Percentiles rank a stretch among this genome's conserved stretches.
These are phyloP conservation scores for Channa striata DNA, from an alignment of 2,797 vertebrate genomes.

Conservation along the genomic window DNA sequence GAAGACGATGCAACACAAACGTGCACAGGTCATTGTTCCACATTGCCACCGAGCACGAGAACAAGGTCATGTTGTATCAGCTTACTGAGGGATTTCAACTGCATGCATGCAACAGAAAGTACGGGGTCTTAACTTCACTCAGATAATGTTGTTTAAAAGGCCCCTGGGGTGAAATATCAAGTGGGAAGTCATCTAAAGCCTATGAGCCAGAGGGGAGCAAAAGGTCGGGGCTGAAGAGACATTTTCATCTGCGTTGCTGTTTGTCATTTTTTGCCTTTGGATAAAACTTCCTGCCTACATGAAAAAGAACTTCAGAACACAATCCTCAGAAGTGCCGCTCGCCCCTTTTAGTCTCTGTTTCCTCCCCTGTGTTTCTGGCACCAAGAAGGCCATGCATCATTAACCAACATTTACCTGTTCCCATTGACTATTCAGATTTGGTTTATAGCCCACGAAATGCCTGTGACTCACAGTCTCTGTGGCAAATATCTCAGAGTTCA, in stretches of 20 bases:
- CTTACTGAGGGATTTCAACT: slow-evolving; percentile 40
- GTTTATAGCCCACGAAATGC: slow-evolving; percentile 20
- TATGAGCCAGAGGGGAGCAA: not conserved
- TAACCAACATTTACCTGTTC: slow-evolving; percentile 30
- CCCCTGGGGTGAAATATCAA: slow-evolving; percentile 35
- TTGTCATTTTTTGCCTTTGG: not conserved
- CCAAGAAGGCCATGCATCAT: slow-evolving; percentile 12
- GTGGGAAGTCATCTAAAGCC: slow-evolving; percentile 35
- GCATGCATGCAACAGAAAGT: slow-evolving; percentile 55
- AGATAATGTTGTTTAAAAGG: slow-evolving; percentile 8
- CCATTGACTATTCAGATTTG: slow-evolving; percentile 41
- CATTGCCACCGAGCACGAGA: slow-evolving; percentile 37
- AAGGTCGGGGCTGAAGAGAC: slow-evolving; percentile 35
- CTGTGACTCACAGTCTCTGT: slow-evolving; percentile 43
- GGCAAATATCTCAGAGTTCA: slow-evolving; percentile 42
- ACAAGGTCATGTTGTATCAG: slow-evolving; percentile 59
- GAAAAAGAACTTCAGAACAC: not conserved
- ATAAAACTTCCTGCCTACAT: not conserved
- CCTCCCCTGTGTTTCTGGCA: slow-evolving; percentile 8
- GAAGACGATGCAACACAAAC: slow-evolving; percentile 5
- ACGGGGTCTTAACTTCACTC: not conserved
- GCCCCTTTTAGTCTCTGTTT: not conserved
- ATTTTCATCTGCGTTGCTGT: slow-evolving; percentile 25
- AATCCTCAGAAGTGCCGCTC: not conserved
- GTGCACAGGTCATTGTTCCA: slow-evolving; percentile 6